Evolutionary conservation across 2,888 invertebrate species (phyloP).

Genomic region (Hypselothyrea guttata): DNA sequence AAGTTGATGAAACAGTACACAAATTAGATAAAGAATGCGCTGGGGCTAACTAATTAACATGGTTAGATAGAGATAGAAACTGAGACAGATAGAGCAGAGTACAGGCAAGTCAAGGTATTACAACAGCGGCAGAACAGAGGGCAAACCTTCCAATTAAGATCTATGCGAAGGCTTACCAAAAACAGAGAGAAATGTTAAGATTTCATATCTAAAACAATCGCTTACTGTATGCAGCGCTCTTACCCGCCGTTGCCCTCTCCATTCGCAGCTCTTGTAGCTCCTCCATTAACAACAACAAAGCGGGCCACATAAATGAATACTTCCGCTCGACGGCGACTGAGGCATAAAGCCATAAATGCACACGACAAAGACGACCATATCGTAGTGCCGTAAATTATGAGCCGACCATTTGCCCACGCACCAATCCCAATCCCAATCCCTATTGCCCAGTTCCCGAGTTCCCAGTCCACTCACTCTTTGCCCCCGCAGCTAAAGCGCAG

Average conservation of each 20-base stretch:
- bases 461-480: not conserved
- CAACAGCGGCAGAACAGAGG: constrained; percentile 12
- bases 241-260: not conserved
- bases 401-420: constrained; percentile 57
- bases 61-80: constrained; percentile 25
- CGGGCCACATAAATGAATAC: constrained; percentile 61
- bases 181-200: constrained; percentile 37
- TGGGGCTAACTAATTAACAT: constrained; percentile 62
- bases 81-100: constrained; percentile 8
- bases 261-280: not conserved
- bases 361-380: constrained; percentile 65
- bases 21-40: constrained; percentile 65
- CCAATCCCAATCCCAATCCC: constrained; percentile 8
- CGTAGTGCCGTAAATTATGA: constrained; percentile 68
- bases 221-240: constrained; percentile 21
- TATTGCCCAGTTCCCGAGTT: constrained; percentile 2
- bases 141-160: constrained; percentile 29
- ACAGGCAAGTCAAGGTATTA: constrained; percentile 1
- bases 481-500: not conserved
- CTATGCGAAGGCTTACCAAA: constrained; percentile 38
- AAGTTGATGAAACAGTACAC: constrained; percentile 58
- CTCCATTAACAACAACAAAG: constrained; percentile 34
- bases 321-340: constrained; percentile 63
- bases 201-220: constrained; percentile 53
- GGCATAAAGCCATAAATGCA: constrained; percentile 75